Evolutionary conservation across 2,113 vertebrate species (phyloP).

Genomic region (Anarhynchus alexandrinus): DNA sequence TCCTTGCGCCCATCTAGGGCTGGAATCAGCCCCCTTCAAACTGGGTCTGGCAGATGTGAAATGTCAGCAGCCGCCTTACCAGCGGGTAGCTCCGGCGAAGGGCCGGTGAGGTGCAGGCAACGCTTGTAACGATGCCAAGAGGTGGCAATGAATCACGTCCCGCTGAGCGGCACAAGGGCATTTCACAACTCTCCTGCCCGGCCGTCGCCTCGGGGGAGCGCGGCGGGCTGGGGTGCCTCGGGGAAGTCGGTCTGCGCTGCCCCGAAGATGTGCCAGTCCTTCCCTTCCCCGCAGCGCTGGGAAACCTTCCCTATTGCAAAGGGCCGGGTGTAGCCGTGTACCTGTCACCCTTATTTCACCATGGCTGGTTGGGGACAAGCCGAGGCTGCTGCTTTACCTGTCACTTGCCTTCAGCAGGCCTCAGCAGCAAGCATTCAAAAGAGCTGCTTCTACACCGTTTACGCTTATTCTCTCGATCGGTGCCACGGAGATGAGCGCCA

Average conservation of each 20-base stretch:
- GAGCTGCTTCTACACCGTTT: neutral
- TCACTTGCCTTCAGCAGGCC: neutral
- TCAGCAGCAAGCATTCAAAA: neutral
- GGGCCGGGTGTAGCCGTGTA: neutral
- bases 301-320: neutral
- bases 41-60: neutral
- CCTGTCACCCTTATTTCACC: neutral
- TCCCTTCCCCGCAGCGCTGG: neutral
- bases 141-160: fast-evolving
- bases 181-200: neutral
- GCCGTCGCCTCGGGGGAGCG: neutral
- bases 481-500: fast-evolving
- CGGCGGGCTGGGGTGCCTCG: neutral
- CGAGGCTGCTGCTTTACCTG: neutral
- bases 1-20: neutral
- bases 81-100: neutral
- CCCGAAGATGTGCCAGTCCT: neutral
- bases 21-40: neutral
- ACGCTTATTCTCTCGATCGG: neutral
- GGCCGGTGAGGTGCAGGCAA: neutral
- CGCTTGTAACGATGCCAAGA: neutral
- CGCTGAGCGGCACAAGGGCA: neutral
- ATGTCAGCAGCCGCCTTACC: neutral
- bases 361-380: fast-evolving
- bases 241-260: neutral